Evolutionary conservation across 2,888 invertebrate species (phyloP).

Genomic region (Neoascia interrupta): DNA sequence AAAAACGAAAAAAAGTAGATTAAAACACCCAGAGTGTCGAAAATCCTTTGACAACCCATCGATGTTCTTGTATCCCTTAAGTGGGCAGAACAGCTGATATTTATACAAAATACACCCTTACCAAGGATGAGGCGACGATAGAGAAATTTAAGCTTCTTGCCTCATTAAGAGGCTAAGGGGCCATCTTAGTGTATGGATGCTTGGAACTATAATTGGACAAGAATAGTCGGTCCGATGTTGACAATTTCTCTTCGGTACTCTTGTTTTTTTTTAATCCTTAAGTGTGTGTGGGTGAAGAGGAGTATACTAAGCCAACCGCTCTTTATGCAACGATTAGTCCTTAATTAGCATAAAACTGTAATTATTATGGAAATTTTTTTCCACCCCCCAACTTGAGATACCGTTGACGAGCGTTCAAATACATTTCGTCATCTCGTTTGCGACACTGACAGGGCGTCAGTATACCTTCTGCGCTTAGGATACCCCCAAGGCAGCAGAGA

Average conservation of each 20-base stretch:
- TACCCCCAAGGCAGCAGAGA: slow-evolving; percentile 20
- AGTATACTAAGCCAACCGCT: slow-evolving; percentile 50
- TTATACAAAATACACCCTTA: not conserved
- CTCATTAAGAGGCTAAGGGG: slow-evolving; percentile 60
- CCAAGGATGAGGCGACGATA: slow-evolving; percentile 32
- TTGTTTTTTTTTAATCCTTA: not conserved
- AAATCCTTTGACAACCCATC: slow-evolving; percentile 45
- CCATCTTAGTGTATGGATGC: slow-evolving; percentile 58
- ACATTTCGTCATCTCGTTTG: slow-evolving; percentile 47
- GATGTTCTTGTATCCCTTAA: slow-evolving; percentile 39
- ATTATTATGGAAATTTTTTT: slow-evolving; percentile 66
- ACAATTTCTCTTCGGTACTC: slow-evolving; percentile 27
- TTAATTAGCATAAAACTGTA: slow-evolving; percentile 68
- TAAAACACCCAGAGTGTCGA: slow-evolving; percentile 49
- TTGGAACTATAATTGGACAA: slow-evolving; percentile 64
- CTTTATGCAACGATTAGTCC: slow-evolving; percentile 62
- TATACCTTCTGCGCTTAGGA: not conserved
- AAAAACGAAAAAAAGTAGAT: slow-evolving; percentile 11
- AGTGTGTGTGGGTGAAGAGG: not conserved
- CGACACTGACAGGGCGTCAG: slow-evolving; percentile 31
- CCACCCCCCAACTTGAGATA: slow-evolving; percentile 9
- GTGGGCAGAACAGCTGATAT: not conserved
- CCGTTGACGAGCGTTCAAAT: slow-evolving; percentile 42
- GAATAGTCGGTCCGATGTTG: slow-evolving; percentile 56
- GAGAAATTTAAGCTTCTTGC: slow-evolving; percentile 55